A percentile compares a stretch with the other conserved stretches of the same genome.
These are phyloP conservation scores for Carassius gibelio DNA, from an alignment of 2,113 vertebrate genomes.

Conservation along the genomic window DNA sequence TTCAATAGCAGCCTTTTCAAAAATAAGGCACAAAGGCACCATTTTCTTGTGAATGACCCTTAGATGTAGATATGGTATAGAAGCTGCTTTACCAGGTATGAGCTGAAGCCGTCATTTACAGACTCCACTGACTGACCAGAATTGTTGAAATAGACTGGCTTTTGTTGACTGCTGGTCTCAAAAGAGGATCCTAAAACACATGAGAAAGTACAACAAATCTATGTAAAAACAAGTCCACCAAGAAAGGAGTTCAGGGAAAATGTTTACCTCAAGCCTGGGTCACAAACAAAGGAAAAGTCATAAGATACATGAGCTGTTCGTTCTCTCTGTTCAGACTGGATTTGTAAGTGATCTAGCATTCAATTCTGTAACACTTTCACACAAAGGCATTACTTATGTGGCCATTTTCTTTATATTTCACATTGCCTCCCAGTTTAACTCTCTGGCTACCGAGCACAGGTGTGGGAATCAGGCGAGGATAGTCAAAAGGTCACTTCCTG, in stretches of 20 bases:
- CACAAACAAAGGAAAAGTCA: neutral
- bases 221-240: constrained; percentile 31
- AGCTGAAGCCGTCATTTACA: constrained; percentile 83
- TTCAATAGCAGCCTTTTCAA: neutral
- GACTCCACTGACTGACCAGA: constrained; percentile 85
- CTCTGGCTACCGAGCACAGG: constrained; percentile 54
- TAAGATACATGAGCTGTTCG: neutral
- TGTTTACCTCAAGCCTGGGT: neutral
- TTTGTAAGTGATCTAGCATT: neutral
- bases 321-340: neutral
- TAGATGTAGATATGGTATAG: neutral
- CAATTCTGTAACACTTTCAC: neutral
- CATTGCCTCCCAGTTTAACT: constrained; percentile 52
- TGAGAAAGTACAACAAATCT: neutral
- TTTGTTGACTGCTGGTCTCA: constrained; percentile 88
- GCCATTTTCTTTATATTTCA: constrained; percentile 52
- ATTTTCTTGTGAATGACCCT: neutral
- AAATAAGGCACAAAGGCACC: neutral
- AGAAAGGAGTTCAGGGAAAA: constrained; percentile 5
- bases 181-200: constrained; percentile 89
- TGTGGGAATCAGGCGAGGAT: constrained; percentile 64
- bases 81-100: constrained; percentile 85
- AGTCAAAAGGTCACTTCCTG: constrained; percentile 62
- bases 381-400: neutral
- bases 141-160: constrained; percentile 76